phyloP scores from a whole-genome alignment of 2,888 invertebrate species.

The Lasioglossum morio region DNA sequence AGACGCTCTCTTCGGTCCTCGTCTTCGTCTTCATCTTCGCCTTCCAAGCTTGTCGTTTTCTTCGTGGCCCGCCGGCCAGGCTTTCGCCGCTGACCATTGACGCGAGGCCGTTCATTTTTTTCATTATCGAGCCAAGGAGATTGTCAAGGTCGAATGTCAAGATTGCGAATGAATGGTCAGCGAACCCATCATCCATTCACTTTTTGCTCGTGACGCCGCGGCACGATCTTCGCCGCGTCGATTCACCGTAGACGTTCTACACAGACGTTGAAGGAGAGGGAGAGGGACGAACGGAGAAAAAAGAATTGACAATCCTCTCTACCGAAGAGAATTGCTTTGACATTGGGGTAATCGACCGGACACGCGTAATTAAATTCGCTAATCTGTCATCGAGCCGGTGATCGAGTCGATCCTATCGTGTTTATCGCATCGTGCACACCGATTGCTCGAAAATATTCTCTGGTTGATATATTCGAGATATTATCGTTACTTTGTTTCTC shows the following conservation, averaged over 20 bases:
- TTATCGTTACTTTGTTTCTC: background rate
- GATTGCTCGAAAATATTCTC: background rate
- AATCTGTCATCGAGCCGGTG: slow-evolving; percentile 32
- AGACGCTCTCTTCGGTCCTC: background rate
- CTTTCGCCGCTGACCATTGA: slow-evolving; percentile 35
- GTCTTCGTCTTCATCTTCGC: background rate
- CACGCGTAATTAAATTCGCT: slow-evolving; percentile 62
- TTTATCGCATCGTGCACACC: background rate
- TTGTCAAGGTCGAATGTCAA: slow-evolving; percentile 62
- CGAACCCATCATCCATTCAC: slow-evolving; percentile 58
- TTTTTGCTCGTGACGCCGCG: slow-evolving; percentile 50
- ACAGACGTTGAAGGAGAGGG: background rate
- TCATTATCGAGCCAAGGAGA: slow-evolving; percentile 31
- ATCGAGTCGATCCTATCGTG: background rate
- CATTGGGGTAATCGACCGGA: slow-evolving; percentile 51
- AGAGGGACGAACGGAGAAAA: background rate
- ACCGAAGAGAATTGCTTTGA: slow-evolving; percentile 40
- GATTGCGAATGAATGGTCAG: slow-evolving; percentile 52
- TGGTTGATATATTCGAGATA: background rate
- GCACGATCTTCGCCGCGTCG: slow-evolving; percentile 17
- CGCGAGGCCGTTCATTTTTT: slow-evolving; percentile 32
- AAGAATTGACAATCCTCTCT: slow-evolving; percentile 12
- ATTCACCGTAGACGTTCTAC: slow-evolving; percentile 15
- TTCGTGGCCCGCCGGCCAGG: background rate
- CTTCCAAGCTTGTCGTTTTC: background rate